phyloP scores from a whole-genome alignment of 2,113 vertebrate genomes.

The Numida meleagris region DNA sequence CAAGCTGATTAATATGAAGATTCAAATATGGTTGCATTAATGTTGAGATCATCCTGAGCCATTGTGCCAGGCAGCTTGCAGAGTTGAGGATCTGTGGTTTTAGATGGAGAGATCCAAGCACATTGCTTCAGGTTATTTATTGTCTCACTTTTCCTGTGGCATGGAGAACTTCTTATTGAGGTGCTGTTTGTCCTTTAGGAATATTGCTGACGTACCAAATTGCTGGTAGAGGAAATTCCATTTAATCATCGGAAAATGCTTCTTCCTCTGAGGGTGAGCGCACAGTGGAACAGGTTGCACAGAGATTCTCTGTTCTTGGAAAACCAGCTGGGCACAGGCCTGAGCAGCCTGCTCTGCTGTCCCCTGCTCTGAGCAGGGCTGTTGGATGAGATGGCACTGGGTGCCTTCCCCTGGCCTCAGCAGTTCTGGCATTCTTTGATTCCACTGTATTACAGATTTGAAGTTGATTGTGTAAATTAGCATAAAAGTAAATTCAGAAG shows the following conservation, averaged over 20 bases:
- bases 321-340: not conserved
- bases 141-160: not conserved
- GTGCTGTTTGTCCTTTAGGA: not conserved
- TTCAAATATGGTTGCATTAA: not conserved
- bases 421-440: not conserved
- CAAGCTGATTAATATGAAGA: not conserved
- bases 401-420: not conserved
- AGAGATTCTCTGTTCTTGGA: not conserved
- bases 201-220: not conserved
- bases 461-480: not conserved
- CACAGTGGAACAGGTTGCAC: fast-evolving
- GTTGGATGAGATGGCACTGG: not conserved
- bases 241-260: not conserved
- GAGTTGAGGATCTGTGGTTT: not conserved
- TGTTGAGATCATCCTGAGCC: not conserved
- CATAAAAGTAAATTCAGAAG: not conserved
- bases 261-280: not conserved
- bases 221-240: not conserved
- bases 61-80: not conserved
- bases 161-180: not conserved
- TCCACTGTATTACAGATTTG: not conserved
- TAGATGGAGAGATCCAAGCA: not conserved
- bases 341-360: not conserved
- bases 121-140: not conserved
- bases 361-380: not conserved